Base-by-base conservation (phyloP, 2,797 vertebrate species). In the Melanotaenia nigrans region DNA sequence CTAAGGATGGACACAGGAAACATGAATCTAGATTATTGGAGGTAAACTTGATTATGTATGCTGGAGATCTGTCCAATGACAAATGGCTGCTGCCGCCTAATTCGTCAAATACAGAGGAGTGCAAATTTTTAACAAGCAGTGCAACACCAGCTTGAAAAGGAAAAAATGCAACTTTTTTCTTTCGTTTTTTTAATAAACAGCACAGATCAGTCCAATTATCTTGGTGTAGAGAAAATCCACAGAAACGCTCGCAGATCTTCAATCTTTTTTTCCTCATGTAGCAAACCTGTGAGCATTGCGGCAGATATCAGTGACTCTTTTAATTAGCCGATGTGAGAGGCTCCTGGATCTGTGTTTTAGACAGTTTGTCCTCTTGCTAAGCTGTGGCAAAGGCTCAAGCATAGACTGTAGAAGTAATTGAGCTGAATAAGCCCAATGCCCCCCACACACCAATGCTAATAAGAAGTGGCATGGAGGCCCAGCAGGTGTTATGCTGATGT, bases 361-460 rank as follows among this genome's bases (percentile, higher is more conserved):
- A 85, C 83, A 79, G 72, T 89, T 88, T 91, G 78, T 82, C 84
- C 87, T 88, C 61, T 73, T 61, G 66, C 86, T 85, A 89, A 80
- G 81, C 70, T 47, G 85, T 82, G 82, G 83, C 86, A 84, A 68
- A 73, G 86, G 85, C 89, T 89, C 81, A 81, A 79, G 81, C 71
- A 56, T 63, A 81, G 71, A 78, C 70, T 71, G 74, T 77, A 75
- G 75, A 79, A 82, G 87, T 88, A 92, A 94, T 91, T 90, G 89
- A 93, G 85, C 87, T 84, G 91, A 93, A 93, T 92, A 87, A 91
- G 86, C 85, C 79, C 86, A 85, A 87, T 87, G 74, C 30, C 30
- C 77, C 82, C 78, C 47, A 65, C 68, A 76, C 81, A 89, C 80
- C 85, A 83, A 78, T 77, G 72, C 83, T 92, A 94, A 94, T 89